Percentiles rank a stretch among this genome's conserved stretches.
phyloP scores from a whole-genome alignment of 2,888 invertebrate genomes.

The Lepetodrilus schrolli region DNA sequence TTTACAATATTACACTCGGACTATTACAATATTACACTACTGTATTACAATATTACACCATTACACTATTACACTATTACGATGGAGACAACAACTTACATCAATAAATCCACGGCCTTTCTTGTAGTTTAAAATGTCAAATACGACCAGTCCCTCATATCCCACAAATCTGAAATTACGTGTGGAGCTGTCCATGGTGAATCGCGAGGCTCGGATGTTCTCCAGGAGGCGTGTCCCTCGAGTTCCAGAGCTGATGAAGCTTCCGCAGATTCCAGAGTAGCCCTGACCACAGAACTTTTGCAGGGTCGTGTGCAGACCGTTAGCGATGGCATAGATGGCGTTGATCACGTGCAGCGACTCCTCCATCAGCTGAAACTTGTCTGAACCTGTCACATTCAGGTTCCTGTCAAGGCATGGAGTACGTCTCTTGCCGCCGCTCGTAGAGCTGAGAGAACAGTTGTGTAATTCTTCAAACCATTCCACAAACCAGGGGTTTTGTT shows the following conservation, averaged over 20 bases:
- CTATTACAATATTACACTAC: too few species aligned
- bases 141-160: conserved; percentile 41
- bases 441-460: conserved; percentile 57
- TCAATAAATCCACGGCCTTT: background rate
- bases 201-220: conserved; percentile 50
- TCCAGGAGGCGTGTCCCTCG: conserved; percentile 50
- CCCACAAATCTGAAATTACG: conserved; percentile 37
- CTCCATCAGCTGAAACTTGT: conserved; percentile 50
- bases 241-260: conserved; percentile 54
- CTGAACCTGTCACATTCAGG: conserved; percentile 45
- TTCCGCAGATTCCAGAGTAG: conserved; percentile 58
- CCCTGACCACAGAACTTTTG: conserved; percentile 57
- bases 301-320: conserved; percentile 60
- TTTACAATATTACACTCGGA: too few species aligned
- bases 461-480: conserved; percentile 65
- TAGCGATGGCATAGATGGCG: conserved; percentile 62
- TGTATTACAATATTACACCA: too few species aligned
- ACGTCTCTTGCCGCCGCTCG: conserved; percentile 30
- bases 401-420: conserved; percentile 39
- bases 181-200: conserved; percentile 43
- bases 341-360: conserved; percentile 57
- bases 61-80: background rate
- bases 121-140: conserved; percentile 50
- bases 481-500: conserved; percentile 67
- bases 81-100: conserved; percentile 8